Base-by-base conservation (phyloP, 2,888 invertebrate genomes). In the Therioaphis trifolii region DNA sequence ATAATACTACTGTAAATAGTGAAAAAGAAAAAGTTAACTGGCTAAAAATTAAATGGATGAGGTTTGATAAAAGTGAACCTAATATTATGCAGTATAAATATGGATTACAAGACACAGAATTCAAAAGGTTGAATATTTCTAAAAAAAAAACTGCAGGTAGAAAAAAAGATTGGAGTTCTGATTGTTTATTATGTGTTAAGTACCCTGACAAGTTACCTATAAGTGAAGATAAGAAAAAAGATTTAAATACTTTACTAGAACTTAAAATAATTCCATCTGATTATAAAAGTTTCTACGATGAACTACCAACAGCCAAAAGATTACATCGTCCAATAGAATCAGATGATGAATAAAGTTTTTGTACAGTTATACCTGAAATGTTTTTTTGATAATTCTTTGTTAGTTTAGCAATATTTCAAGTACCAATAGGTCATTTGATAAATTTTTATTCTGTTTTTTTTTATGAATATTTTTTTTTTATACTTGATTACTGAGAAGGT, bases 51-150 rank as follows among this genome's bases (percentile, higher is more conserved):
- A 55, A 55, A 55, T 55, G 55, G 21, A 55, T n/a, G 55, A 55
- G 21, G 11, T 55, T 55, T 55, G 55, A 55, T 21, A 55, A 55
- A 55, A 55, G 21, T 55, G n/a, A 55, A 55, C 55, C 55, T 55
- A 55, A 55, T 55, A 55, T 55, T 55, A 55, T 55, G 55, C 55
- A 55, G 21, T n/a, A 55, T 55, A 55, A 55, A 55, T 55, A 55
- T 55, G 55, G 55, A 55, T 11, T 55, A 55, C 55, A 55, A 55
- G 55, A 55, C 4, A 9, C 21, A n/a, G 55, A 55, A 55, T 55
- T 55, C 55, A 55, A 55, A 21, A 55, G 55, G 55, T 55, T 55
- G 55, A 21, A 55, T 55, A 55, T 55, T 55, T 55, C 55, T n/a
- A 4, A 55, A 55, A 55, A 55, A n/a, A 55, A 55, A 55, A 55